Evolutionary conservation across 2,888 invertebrate species (phyloP).

Genomic region (Pristionchus mayeri): DNA sequence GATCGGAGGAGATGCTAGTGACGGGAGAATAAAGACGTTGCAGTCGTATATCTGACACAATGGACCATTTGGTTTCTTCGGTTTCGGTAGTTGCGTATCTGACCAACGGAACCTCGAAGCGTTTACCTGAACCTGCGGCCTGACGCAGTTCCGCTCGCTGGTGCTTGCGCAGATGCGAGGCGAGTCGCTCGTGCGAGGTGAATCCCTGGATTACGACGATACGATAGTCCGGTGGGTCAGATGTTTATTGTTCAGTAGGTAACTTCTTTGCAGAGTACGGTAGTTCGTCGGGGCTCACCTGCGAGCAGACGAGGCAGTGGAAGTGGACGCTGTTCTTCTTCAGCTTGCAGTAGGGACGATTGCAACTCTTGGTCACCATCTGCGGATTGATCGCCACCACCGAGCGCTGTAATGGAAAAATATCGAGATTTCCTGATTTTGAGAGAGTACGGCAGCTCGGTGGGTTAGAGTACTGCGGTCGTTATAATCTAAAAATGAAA

Average conservation of each 20-base stretch:
- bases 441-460: no score
- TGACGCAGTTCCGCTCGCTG: constrained; percentile 4
- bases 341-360: constrained; percentile 65
- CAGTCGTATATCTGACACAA: background rate
- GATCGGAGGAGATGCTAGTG: background rate
- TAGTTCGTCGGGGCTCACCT: constrained; percentile 48
- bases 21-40: background rate
- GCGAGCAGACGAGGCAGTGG: constrained; percentile 63
- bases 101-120: background rate
- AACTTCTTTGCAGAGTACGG: background rate
- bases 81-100: background rate
- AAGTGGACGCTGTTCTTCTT: constrained; percentile 63
- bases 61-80: background rate
- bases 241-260: background rate
- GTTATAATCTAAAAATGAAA: background rate
- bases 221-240: background rate
- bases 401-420: no score
- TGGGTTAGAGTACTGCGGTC: no score
- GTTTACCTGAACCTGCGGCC: background rate
- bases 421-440: no score
- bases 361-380: constrained; percentile 49
- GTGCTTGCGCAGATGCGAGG: constrained; percentile 30
- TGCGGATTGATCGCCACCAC: no score
- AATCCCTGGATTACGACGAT: constrained; percentile 19
- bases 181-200: constrained; percentile 22